Evolutionary conservation across 2,113 vertebrate genomes (phyloP), one percentile per base, ranked within the genome.

Genomic region (Scartelaos histophorus): DNA sequence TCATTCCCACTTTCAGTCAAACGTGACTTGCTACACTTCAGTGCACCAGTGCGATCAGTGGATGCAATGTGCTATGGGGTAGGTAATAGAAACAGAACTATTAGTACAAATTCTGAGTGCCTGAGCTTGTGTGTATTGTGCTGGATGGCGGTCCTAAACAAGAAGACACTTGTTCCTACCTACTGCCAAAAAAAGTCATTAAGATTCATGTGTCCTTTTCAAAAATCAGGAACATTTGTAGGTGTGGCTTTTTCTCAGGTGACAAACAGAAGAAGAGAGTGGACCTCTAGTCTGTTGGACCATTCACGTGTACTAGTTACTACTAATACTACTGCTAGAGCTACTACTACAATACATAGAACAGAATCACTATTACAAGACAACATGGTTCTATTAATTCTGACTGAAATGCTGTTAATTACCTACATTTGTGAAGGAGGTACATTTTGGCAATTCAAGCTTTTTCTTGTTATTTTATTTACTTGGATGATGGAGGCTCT

Each of bases 361-460:
- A 22, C 9, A 12, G 10, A 11, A 56, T 11, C 19, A 15, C 56
- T 13, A 72, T 73, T 86, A 62, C 67, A 29, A 21, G 43, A 86
- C 6, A 74, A 82, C 72, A 85, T 90, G 79, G 87, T 83, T 69
- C 73, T 73, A 46, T 78, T 74, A 13, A 78, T 92, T 66, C 74
- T 93, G 19, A 67, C 81, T 45, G 46, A 86, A 75, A 78, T 89
- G 69, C 73, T 91, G 60, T 34, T 81, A 64, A 73, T 87, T 47
- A 80, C 79, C 66, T 83, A 82, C 73, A 83, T 90, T 82, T 89
- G 89, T 62, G 83, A 92, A 47, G 88, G 89, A 86, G 90, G 92
- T 93, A 82, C 88, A 71, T 13, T 6, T 45, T 5, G 16, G 7
- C 49, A 29, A 29, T 29, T 29, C 29, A 29, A 29, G 29, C 29